Conservation (phyloP, 92 coral and sea anemone species). For the Epizoanthus rinbou region DNA sequence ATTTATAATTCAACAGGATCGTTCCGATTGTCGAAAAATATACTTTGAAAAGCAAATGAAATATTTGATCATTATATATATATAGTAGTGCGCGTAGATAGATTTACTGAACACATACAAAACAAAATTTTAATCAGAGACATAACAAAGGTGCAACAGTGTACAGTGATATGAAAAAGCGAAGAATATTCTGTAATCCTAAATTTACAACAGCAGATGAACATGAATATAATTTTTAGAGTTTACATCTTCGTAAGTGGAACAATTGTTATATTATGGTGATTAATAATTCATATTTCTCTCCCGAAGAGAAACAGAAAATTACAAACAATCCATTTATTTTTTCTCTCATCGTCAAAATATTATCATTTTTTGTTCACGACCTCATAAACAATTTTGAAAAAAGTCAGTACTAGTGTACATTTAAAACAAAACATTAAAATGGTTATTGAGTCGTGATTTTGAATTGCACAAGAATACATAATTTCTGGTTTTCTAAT, state of each 20-base stretch:
- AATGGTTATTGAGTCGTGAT: not conserved
- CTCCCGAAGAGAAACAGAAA: too few relatives aligned
- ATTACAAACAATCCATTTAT: too few relatives aligned
- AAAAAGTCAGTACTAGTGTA: too few relatives aligned
- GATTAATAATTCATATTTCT: slow-evolving; percentile 15
- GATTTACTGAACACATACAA: not conserved
- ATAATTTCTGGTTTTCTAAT: not conserved
- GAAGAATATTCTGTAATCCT: not conserved
- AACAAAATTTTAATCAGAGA: not conserved
- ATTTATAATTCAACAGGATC: not conserved
- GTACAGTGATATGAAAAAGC: not conserved
- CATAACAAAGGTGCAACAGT: not conserved
- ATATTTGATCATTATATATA: not conserved
- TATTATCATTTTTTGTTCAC: too few relatives aligned
- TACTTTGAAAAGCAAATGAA: not conserved
- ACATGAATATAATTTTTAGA: not conserved
- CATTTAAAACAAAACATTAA: not conserved
- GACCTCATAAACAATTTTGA: too few relatives aligned
- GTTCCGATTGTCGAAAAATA: not conserved
- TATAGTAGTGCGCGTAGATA: not conserved
- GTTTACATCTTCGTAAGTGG: not conserved
- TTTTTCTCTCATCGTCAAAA: too few relatives aligned
- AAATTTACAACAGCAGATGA: not conserved
- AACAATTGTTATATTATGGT: not conserved
- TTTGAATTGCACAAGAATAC: not conserved